Conservation (phyloP, 37 sponge, comb jelly and placozoan genomes). For the Halichondria panicea region DNA sequence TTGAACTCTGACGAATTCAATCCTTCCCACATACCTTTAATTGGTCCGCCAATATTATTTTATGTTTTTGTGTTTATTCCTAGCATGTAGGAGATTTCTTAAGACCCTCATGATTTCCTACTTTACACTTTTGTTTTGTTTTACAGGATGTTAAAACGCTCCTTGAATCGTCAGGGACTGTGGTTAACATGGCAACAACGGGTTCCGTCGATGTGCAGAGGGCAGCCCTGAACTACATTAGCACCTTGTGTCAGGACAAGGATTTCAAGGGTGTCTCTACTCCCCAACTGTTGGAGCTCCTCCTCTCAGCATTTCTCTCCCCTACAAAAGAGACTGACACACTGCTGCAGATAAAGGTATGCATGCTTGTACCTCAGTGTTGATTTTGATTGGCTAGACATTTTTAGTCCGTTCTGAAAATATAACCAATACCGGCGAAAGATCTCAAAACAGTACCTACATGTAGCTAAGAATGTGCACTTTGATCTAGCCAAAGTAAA, state of each 20-base stretch:
- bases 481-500: neutral
- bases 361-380: neutral
- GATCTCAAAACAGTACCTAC: neutral
- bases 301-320: neutral
- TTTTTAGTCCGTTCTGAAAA: neutral
- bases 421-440: neutral
- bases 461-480: neutral
- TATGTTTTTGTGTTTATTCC: no score
- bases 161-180: no score
- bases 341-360: neutral
- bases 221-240: slow-evolving; percentile 31
- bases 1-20: no score
- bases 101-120: neutral
- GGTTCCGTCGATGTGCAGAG: slow-evolving; percentile 8
- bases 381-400: neutral
- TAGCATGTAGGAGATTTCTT: no score
- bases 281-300: neutral
- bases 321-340: neutral
- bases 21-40: no score
- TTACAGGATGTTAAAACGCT: neutral
- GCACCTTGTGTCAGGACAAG: neutral
- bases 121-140: neutral
- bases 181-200: slow-evolving; percentile 3
- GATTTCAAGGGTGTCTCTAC: no score
- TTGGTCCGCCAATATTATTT: no score